Percentiles rank a stretch among this genome's conserved stretches.
phyloP scores from a whole-genome alignment of 2,888 invertebrate genomes.

The Brachycybe producta region DNA sequence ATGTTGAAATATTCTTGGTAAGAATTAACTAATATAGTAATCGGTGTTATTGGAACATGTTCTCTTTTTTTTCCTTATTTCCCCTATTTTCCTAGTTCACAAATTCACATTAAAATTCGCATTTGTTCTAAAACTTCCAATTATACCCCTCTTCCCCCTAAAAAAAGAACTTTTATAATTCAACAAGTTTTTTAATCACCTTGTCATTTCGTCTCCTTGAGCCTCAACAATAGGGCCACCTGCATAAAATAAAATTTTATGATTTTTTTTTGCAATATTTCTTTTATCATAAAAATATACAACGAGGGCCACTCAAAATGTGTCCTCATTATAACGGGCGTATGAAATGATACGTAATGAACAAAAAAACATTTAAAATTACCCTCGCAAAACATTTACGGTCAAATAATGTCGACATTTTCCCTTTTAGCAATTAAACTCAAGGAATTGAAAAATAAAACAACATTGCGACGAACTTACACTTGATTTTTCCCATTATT shows the following conservation, averaged over 20 bases:
- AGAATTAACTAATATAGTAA: too few species aligned
- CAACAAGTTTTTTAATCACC: conserved; percentile 21
- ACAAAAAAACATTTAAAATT: neutral
- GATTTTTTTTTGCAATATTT: neutral
- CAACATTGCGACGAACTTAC: conserved; percentile 1
- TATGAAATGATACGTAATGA: neutral
- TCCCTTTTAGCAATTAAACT: neutral
- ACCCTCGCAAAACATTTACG: neutral
- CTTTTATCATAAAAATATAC: neutral
- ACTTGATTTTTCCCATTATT: conserved; percentile 16
- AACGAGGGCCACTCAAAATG: neutral
- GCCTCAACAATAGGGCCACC: conserved; percentile 78
- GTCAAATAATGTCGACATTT: too few species aligned
- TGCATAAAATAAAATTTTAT: conserved; percentile 13
- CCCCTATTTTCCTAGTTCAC: too few species aligned
- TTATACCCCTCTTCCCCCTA: neutral
- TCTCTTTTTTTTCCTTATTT: too few species aligned
- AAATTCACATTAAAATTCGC: too few species aligned
- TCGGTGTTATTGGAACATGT: too few species aligned
- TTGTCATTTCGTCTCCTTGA: conserved; percentile 89
- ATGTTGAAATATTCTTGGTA: too few species aligned
- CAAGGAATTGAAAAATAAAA: neutral
- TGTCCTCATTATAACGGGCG: neutral
- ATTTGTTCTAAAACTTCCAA: neutral
- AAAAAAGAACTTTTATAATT: neutral